These are phyloP conservation scores for Perizoma flavofasciatum DNA, from an alignment of 2,888 invertebrate genomes.

Conservation along the genomic window DNA sequence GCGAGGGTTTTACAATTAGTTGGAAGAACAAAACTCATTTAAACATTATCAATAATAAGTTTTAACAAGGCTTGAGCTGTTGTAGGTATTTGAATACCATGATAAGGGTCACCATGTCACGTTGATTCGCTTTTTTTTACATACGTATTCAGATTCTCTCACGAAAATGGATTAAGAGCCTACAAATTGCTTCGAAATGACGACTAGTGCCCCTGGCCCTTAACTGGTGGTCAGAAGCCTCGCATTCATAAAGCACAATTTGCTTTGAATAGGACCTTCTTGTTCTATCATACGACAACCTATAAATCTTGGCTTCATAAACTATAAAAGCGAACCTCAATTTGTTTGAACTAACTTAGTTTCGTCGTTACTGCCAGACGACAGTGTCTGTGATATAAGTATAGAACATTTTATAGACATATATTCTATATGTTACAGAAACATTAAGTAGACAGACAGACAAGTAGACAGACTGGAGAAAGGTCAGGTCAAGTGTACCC, in stretches of 20 bases:
- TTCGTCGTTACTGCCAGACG: not conserved
- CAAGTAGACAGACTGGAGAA: too few relatives aligned
- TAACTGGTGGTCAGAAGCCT: constrained; percentile 51
- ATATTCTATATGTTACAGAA: too few relatives aligned
- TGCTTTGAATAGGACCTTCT: constrained; percentile 37
- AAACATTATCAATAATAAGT: not conserved
- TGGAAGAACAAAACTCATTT: not conserved
- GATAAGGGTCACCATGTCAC: constrained; percentile 36
- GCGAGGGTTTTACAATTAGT: not conserved
- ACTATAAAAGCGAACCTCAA: constrained; percentile 25
- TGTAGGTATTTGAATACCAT: constrained; percentile 40
- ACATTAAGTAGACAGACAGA: not conserved
- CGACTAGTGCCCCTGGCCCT: constrained; percentile 51
- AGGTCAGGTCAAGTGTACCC: too few relatives aligned
- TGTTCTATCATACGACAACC: constrained; percentile 18
- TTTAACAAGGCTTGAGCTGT: constrained; percentile 32
- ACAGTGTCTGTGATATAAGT: not conserved
- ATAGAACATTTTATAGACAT: too few relatives aligned
- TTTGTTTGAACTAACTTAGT: constrained; percentile 16
- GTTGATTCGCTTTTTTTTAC: too few relatives aligned
- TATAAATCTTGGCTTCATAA: constrained; percentile 25
- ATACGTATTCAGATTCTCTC: too few relatives aligned
- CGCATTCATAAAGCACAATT: constrained; percentile 42
- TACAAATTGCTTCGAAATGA: constrained; percentile 62
- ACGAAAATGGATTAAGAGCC: too few relatives aligned